Conservation (phyloP, 2,113 vertebrate species). For the Camarhynchus parvulus region DNA sequence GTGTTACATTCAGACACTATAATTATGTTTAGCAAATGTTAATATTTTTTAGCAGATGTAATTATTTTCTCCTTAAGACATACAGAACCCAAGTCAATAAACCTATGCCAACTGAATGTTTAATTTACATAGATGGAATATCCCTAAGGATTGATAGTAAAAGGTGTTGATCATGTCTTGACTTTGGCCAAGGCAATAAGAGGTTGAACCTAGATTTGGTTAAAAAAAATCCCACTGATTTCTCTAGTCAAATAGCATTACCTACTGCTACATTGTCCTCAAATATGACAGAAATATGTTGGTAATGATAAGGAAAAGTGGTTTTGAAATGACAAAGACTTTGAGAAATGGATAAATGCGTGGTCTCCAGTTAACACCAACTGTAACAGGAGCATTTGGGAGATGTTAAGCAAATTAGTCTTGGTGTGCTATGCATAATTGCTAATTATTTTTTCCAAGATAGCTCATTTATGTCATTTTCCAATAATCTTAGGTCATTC, state of each 20-base stretch:
- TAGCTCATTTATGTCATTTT: constrained; percentile 5
- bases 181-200: neutral
- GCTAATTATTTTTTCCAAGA: neutral
- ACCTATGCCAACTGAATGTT: neutral
- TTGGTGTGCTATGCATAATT: neutral
- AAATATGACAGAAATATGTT: neutral
- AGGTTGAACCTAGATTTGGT: neutral
- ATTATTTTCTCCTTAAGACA: constrained; percentile 16
- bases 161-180: neutral
- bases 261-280: neutral
- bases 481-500: neutral
- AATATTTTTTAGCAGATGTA: neutral
- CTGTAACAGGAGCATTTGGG: neutral
- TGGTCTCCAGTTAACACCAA: neutral
- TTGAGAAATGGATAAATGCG: neutral
- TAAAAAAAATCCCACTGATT: neutral
- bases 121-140: neutral
- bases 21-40: neutral
- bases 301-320: neutral
- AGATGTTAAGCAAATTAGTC: constrained; percentile 12
- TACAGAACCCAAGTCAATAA: neutral
- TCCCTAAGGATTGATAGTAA: neutral
- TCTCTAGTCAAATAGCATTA: neutral
- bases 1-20: neutral
- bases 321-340: neutral